These are phyloP conservation scores for Pemphredon lugubris DNA, from an alignment of 2,888 invertebrate species.

Conservation along the genomic window DNA sequence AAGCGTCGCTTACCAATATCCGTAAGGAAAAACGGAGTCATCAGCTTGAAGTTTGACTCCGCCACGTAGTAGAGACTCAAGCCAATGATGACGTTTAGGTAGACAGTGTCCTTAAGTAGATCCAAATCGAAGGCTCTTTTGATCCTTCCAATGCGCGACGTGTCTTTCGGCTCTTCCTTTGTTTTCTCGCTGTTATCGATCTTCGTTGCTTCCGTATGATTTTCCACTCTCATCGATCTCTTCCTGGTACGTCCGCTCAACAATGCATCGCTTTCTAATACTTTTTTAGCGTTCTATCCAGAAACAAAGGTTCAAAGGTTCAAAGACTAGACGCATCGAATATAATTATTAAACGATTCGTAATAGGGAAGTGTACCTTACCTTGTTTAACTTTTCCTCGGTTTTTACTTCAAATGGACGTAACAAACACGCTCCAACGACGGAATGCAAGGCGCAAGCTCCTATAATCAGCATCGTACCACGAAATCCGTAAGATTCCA, in stretches of 20 bases:
- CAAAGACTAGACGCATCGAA: no score
- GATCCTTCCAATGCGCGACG: slow-evolving; percentile 18
- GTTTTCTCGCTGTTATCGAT: no score
- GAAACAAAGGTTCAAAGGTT: no score
- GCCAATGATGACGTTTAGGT: slow-evolving; percentile 73
- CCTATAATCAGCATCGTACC: slow-evolving; percentile 82
- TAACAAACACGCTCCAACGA: slow-evolving; percentile 81
- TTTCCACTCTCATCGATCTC: background rate
- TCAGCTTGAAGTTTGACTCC: slow-evolving; percentile 81
- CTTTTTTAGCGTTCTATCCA: slow-evolving; percentile 1
- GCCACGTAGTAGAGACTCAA: slow-evolving; percentile 81
- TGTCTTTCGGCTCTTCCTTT: background rate
- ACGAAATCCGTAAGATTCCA: slow-evolving; percentile 67
- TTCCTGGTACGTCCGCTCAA: slow-evolving; percentile 16
- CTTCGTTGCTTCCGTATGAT: background rate
- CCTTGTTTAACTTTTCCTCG: slow-evolving; percentile 1
- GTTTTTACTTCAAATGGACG: slow-evolving; percentile 74
- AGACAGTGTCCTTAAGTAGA: slow-evolving; percentile 64
- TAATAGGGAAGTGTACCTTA: background rate
- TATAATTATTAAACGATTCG: background rate
- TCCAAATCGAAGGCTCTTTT: slow-evolving; percentile 67
- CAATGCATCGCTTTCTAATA: slow-evolving; percentile 31
- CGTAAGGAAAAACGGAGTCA: slow-evolving; percentile 81
- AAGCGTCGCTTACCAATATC: slow-evolving; percentile 71
- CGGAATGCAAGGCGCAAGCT: slow-evolving; percentile 81